These are phyloP conservation scores for Leistus spinibarbis DNA, from an alignment of 2,888 invertebrate genomes.

Conservation along the genomic window DNA sequence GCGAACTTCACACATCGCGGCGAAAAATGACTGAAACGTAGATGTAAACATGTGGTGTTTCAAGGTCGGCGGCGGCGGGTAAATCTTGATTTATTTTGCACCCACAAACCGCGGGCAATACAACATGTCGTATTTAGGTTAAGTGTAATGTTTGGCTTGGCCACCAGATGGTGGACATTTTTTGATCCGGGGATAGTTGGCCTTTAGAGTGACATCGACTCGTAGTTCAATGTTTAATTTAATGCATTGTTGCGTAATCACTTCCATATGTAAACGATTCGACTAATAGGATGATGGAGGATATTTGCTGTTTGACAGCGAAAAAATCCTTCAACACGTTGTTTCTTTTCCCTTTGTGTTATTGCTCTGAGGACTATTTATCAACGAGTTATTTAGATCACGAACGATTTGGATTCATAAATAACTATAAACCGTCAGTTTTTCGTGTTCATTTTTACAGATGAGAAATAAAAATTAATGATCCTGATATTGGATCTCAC, in stretches of 20 bases:
- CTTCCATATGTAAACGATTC: not conserved
- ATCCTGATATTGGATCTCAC: not conserved
- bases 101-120: slow-evolving; percentile 2
- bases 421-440: slow-evolving; percentile 4
- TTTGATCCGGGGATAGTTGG: not conserved
- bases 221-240: not conserved
- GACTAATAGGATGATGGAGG: not conserved
- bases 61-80: slow-evolving; percentile 20
- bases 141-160: slow-evolving; percentile 21
- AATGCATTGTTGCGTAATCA: not conserved
- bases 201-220: not conserved
- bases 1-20: not conserved
- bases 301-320: not conserved
- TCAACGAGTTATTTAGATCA: slow-evolving; percentile 30
- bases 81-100: slow-evolving; percentile 33
- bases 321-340: not conserved
- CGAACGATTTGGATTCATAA: slow-evolving; percentile 20
- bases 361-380: not conserved
- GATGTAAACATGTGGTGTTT: slow-evolving; percentile 32
- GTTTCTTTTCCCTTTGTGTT: slow-evolving; percentile 1
- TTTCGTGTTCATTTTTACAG: slow-evolving; percentile 2
- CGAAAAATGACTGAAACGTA: slow-evolving; percentile 17
- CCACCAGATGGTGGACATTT: not conserved
- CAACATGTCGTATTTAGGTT: slow-evolving; percentile 20
- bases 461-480: not conserved